phyloP scores from a whole-genome alignment of 2,797 vertebrate genomes.

The Philypnodon macrostomus region DNA sequence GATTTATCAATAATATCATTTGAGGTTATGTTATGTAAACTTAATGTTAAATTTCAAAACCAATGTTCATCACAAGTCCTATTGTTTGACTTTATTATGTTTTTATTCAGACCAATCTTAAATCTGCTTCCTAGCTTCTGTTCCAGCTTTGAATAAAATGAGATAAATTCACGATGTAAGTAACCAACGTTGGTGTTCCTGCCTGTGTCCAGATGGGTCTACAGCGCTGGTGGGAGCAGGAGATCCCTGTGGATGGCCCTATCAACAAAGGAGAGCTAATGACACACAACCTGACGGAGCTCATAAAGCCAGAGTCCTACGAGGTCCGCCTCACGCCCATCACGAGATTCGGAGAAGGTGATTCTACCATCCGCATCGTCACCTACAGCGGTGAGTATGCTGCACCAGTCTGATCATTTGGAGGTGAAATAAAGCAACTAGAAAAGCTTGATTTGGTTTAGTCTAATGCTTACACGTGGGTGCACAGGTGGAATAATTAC shows the following conservation, averaged over 20 bases:
- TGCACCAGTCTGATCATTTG: not conserved
- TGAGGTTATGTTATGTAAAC: too few species aligned
- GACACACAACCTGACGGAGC: constrained; percentile 94
- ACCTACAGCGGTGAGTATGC: constrained; percentile 92
- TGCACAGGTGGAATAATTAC: constrained; percentile 32
- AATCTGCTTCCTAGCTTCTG: too few species aligned
- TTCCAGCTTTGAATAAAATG: too few species aligned
- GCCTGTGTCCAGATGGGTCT: constrained; percentile 81
- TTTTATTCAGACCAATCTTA: too few species aligned
- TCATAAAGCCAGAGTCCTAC: constrained; percentile 93
- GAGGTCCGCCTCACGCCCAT: constrained; percentile 95
- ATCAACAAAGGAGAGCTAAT: constrained; percentile 94
- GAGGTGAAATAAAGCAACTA: not conserved
- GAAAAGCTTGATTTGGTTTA: constrained; percentile 8
- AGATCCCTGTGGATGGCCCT: constrained; percentile 89
- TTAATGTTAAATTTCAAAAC: too few species aligned
- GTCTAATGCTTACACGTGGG: constrained; percentile 14
- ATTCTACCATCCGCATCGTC: constrained; percentile 91
- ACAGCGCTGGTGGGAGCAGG: constrained; percentile 97
- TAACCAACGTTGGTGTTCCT: not conserved
- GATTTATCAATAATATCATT: too few species aligned
- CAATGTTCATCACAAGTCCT: too few species aligned
- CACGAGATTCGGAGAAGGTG: constrained; percentile 93
- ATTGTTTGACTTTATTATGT: too few species aligned
- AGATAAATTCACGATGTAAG: not conserved